phyloP scores from a whole-genome alignment of 2,797 vertebrate species.

The Eulemur coronatus region DNA sequence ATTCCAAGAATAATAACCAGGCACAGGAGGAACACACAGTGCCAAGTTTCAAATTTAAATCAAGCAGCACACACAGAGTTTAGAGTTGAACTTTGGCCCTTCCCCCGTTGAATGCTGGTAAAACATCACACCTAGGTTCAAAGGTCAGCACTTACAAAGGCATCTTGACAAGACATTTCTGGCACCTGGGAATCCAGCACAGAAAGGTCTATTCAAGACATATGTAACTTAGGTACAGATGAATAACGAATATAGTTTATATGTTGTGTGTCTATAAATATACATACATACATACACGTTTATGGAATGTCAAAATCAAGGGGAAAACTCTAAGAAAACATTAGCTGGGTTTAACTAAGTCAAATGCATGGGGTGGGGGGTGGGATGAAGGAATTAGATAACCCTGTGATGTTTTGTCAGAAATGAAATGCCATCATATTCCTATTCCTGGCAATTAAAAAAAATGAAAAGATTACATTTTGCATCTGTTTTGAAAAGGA shows the following conservation, averaged over 20 bases:
- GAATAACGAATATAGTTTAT: not conserved
- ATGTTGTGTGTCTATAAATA: not conserved
- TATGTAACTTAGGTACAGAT: not conserved
- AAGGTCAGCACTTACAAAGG: conserved; percentile 29
- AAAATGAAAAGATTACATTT: conserved; percentile 20
- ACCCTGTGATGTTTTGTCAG: conserved; percentile 49
- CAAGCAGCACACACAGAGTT: conserved; percentile 36
- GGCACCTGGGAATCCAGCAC: not conserved
- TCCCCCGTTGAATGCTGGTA: conserved; percentile 21
- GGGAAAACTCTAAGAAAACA: not conserved
- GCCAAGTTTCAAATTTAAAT: conserved; percentile 72
- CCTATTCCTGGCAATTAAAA: conserved; percentile 52
- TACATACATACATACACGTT: not conserved
- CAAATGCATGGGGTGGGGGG: not conserved
- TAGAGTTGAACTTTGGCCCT: conserved; percentile 40
- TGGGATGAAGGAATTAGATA: not conserved
- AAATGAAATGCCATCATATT: conserved; percentile 42
- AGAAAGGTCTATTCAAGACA: not conserved
- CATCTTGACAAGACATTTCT: not conserved
- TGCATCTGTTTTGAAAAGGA: conserved; percentile 63
- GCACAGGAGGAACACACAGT: conserved; percentile 21
- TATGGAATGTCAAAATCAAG: conserved; percentile 11
- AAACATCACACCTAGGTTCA: conserved; percentile 56
- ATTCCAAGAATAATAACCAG: conserved; percentile 75
- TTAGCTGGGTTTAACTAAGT: not conserved